Conservation (phyloP, 2,113 vertebrate genomes). For the Platichthys flesus region DNA sequence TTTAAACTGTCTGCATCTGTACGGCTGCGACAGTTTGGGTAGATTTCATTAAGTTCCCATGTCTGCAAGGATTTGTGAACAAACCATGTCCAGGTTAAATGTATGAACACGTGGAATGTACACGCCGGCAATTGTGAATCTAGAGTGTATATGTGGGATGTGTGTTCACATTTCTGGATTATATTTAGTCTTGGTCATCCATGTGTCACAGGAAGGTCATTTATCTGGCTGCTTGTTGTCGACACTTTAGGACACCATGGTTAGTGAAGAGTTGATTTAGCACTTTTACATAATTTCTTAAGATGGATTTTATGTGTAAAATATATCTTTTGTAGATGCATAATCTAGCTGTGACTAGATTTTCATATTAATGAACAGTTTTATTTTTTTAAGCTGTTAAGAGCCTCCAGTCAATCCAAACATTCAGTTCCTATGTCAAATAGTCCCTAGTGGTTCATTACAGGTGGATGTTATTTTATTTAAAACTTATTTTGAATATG, state of each 20-base stretch:
- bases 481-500: not conserved
- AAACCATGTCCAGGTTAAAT: too few species aligned
- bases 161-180: not conserved
- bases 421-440: not conserved
- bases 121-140: not conserved
- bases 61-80: not conserved
- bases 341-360: not conserved
- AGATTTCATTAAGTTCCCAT: not conserved
- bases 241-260: not conserved
- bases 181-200: not conserved
- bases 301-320: conserved; percentile 18
- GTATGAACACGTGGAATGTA: too few species aligned
- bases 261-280: not conserved
- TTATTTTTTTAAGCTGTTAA: not conserved
- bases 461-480: not conserved
- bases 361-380: not conserved
- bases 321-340: not conserved
- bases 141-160: not conserved
- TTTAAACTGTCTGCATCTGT: not conserved
- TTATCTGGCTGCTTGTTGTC: not conserved
- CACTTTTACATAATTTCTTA: conserved; percentile 7
- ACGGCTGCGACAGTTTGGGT: not conserved
- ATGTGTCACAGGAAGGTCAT: not conserved
- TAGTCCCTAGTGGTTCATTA: not conserved
- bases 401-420: not conserved